phyloP scores from a whole-genome alignment of 2,113 vertebrate genomes.

The Mesitornis unicolor region DNA sequence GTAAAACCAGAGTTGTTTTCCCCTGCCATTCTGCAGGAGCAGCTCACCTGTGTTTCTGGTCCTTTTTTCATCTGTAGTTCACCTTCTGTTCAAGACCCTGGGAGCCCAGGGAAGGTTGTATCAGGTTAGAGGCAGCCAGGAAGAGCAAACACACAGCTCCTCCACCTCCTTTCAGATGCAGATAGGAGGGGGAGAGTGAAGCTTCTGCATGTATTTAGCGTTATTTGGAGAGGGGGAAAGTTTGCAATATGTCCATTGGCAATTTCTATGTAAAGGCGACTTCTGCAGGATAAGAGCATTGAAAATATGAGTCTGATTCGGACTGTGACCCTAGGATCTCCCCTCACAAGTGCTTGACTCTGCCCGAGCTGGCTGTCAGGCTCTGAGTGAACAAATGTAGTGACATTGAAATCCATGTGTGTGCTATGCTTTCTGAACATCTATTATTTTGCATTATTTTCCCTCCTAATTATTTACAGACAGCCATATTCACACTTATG shows the following conservation, averaged over 20 bases:
- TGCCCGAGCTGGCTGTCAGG: neutral
- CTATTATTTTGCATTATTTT: neutral
- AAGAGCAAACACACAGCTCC: neutral
- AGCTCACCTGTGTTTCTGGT: neutral
- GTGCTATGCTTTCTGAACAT: neutral
- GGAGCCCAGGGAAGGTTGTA: neutral
- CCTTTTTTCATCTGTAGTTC: neutral
- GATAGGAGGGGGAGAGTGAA: neutral
- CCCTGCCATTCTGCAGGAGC: neutral
- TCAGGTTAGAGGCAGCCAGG: neutral
- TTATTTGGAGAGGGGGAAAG: accelerated
- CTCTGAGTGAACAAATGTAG: neutral
- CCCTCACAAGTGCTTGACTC: neutral
- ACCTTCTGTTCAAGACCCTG: neutral
- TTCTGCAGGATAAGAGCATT: neutral
- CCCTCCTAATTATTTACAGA: neutral
- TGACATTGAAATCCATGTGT: accelerated
- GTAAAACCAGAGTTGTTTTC: neutral
- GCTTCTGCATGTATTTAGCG: neutral
- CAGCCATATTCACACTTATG: accelerated
- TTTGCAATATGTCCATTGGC: neutral
- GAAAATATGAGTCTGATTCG: accelerated
- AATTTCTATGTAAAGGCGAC: neutral
- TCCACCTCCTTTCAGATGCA: neutral
- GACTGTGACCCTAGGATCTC: neutral